Evolutionary conservation across 2,888 invertebrate species (phyloP), one percentile per base, ranked within the genome.

Genomic region (Apocheima hispidaria): DNA sequence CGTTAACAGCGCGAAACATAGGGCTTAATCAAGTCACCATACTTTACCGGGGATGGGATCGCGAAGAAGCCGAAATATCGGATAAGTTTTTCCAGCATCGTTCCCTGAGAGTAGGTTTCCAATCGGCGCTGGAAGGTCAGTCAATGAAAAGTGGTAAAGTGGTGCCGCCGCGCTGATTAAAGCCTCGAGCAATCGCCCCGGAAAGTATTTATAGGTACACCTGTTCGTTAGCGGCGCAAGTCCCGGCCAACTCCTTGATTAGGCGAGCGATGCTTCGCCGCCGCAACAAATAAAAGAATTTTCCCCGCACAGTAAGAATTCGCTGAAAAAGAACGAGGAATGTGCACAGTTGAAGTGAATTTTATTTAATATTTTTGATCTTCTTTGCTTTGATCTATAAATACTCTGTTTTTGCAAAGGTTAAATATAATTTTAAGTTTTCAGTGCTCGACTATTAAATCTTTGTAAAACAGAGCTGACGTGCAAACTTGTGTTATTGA

Each of bases 141-240:
- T 88, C 90, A 88, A 91, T 92, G 90, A 88, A 91, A 88, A 88
- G 87, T 87, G 88, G 90, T 90, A 90, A 90, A 91, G 87, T 89
- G 90, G 87, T 88, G 84, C 87, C 84, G 85, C 78, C 82, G 87
- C 81, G 88, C 90, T 92, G 92, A 92, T 92, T 92, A 92, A 92
- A 91, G 90, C 92, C 92, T 87, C 87, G 78, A 92, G 92, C 91
- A 91, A 92, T 92, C 89, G 87, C 88, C 87, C 81, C 87, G 88
- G 87, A 89, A 90, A 91, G 90, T 92, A 92, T 92, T 92, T 92
- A 92, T 92, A 90, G 90, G 90, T 91, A 88, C 91, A 92, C 91
- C 91, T 92, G 92, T 90, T 92, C 92, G 92, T 92, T 92, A 92
- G 90, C 83, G 83, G 86, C 87, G 82, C 86, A 80, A 86, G 86